Evolutionary conservation across 1,140 invertebrate genomes (phyloP).

Genomic region (Aphis gossypii): DNA sequence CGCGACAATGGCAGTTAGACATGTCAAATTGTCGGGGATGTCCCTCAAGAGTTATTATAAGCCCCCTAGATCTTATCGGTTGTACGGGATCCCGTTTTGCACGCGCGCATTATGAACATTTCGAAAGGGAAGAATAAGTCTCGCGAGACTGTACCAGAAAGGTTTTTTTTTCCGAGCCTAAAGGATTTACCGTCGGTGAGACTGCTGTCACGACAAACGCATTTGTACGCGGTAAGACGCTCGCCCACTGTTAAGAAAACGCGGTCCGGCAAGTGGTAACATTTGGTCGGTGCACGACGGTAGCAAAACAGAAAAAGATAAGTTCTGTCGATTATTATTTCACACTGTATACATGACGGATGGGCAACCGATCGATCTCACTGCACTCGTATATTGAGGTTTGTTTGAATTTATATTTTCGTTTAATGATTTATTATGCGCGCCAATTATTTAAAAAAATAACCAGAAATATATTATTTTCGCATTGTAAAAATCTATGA

Average conservation of each 20-base stretch:
- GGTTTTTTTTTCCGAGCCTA: background rate
- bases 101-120: background rate
- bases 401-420: background rate
- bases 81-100: background rate
- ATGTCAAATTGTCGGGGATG: background rate
- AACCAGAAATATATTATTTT: background rate
- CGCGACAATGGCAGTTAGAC: background rate
- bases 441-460: background rate
- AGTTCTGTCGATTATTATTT: background rate
- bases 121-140: background rate
- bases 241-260: background rate
- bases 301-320: background rate
- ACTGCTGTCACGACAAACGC: background rate
- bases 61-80: background rate
- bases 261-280: background rate
- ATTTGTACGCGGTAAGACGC: background rate
- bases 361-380: background rate
- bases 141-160: background rate
- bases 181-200: background rate
- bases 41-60: constrained; percentile 22
- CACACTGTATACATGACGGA: background rate
- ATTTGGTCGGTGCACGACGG: background rate
- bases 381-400: background rate
- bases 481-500: background rate
- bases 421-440: background rate